Evolutionary conservation across 2,888 invertebrate genomes (phyloP).

Genomic region (Zygogramma bicolorata): DNA sequence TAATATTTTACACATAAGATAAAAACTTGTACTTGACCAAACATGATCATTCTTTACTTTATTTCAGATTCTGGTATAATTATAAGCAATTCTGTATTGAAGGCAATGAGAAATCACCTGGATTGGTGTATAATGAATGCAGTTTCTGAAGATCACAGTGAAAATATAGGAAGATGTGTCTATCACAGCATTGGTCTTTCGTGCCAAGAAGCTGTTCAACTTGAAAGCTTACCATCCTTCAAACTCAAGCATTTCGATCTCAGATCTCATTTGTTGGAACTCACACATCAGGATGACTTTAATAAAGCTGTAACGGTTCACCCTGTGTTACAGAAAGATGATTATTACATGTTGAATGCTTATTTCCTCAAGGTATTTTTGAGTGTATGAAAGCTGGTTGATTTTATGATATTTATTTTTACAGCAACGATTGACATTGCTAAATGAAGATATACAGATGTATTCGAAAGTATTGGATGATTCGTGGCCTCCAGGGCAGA

Average conservation of each 20-base stretch:
- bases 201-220: conserved; percentile 72
- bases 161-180: conserved; percentile 90
- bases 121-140: conserved; percentile 93
- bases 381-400: not conserved
- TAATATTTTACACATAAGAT: too few species aligned
- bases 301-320: conserved; percentile 74
- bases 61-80: conserved; percentile 83
- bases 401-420: conserved; percentile 31
- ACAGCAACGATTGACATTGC: conserved; percentile 55
- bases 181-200: conserved; percentile 76
- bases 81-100: conserved; percentile 87
- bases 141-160: conserved; percentile 83
- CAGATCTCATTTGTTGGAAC: conserved; percentile 62
- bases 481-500: conserved; percentile 83
- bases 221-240: conserved; percentile 64
- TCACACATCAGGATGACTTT: conserved; percentile 67
- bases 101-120: conserved; percentile 80
- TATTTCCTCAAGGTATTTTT: conserved; percentile 75
- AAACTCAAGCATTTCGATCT: conserved; percentile 67
- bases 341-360: conserved; percentile 79
- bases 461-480: conserved; percentile 57
- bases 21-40: too few species aligned
- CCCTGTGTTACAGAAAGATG: conserved; percentile 73
- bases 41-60: not conserved
- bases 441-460: conserved; percentile 55